Evolutionary conservation across 2,113 vertebrate genomes (phyloP), one percentile per base, ranked within the genome.

Genomic region (Hydropotes inermis): DNA sequence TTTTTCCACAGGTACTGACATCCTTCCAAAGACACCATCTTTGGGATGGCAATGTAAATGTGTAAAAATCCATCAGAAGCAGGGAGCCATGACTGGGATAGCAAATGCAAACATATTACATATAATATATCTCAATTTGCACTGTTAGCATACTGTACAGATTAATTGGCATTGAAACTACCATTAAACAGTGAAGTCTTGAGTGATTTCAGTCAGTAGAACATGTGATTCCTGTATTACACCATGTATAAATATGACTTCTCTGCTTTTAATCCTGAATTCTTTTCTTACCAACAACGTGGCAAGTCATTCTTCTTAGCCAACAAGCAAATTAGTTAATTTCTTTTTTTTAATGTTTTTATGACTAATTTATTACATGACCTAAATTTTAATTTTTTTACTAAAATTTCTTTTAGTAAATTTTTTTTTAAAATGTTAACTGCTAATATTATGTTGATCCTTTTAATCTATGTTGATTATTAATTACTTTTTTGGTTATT

Each of bases 241-340:
- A 52, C 6, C 90, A 52, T 57, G 50, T 97, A 95, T 85, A 47
- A 83, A 83, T 6, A 89, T 19, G 0, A 27, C 94, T n/a, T 96
- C 95, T 97, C 98, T 97, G 81, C 93, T 98, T 97, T 98, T 95
- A 93, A 92, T 87, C 50, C 78, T 74, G 95, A 88, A 54, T 97
- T 95, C 70, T 96, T 92, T 97, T 96, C 60, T 95, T 83, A 97
- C 79, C 58, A 16, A 93, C 91, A 91, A 47, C 91, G 95, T 70
- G 92, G 87, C 92, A 87, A 93, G 47, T 79, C 87, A 96, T 94
- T 92, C 94, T 95, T 94, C 97, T 81, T 92, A 64, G 61, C 0
- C 87, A 97, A 61, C 89, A 95, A 43, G 92, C 81, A 97, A 2
- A 6, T 96, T 92, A 36, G 8, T 79, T 95, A 50, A 87, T 92